A percentile compares a stretch with the other conserved stretches of the same genome.
phyloP scores from a whole-genome alignment of 2,888 invertebrate genomes.

The Pyrgus malvae region DNA sequence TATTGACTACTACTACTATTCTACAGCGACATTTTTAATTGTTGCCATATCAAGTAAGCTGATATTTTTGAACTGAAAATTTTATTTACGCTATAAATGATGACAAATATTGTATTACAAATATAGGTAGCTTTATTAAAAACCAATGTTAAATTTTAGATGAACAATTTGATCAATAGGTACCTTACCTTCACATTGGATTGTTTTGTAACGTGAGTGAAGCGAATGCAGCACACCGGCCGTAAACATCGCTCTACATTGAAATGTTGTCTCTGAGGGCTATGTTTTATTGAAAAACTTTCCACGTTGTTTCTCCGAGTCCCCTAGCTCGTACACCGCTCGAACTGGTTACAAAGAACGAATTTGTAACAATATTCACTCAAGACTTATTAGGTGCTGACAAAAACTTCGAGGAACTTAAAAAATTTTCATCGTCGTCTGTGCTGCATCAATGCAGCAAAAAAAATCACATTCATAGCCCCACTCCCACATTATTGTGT shows the following conservation, averaged over 20 bases:
- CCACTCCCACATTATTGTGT: no score
- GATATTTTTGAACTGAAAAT: no score
- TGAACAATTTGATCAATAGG: slow-evolving; percentile 65
- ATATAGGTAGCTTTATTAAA: no score
- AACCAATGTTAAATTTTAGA: slow-evolving; percentile 14
- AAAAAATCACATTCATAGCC: no score
- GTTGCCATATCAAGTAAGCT: no score
- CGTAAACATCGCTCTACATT: slow-evolving; percentile 72
- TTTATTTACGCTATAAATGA: no score
- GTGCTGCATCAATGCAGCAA: no score
- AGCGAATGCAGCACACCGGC: slow-evolving; percentile 48
- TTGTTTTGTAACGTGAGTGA: slow-evolving; percentile 56
- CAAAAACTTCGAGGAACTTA: slow-evolving; percentile 34
- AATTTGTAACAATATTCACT: slow-evolving; percentile 8
- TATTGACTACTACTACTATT: no score
- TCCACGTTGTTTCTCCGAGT: slow-evolving; percentile 53
- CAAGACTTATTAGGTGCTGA: neutral
- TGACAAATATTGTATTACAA: no score
- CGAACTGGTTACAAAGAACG: slow-evolving; percentile 5
- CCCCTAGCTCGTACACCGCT: slow-evolving; percentile 42
- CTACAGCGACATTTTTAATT: no score
- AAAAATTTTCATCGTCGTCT: no score
- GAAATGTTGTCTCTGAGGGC: slow-evolving; percentile 75
- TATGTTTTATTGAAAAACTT: slow-evolving; percentile 79
- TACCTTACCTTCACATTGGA: slow-evolving; percentile 60